Base-by-base conservation (phyloP, 2,797 vertebrate species). In the Scleropages formosus region DNA sequence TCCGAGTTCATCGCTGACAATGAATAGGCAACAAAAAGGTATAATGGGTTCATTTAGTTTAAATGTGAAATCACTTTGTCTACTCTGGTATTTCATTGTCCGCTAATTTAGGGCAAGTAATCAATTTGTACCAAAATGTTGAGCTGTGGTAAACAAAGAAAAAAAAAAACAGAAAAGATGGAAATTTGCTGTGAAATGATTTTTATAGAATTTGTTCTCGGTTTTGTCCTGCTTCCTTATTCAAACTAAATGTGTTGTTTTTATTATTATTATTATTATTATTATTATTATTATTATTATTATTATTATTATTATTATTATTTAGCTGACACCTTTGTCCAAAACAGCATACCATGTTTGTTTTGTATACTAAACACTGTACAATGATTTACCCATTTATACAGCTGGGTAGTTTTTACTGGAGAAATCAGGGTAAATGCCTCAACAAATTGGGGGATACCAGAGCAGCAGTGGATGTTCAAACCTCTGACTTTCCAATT, bases 71-170 rank as follows among this genome's bases (percentile, higher is more conserved):
- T 47, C 15, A 13, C 12, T 67, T 22, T 60, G 20, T 3, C n/a
- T 44, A 24, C 44, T 74, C 10, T n/a, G 39, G 16, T 12, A 56
- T 66, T 59, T 6, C 31, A 56, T 75, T 26, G 31, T 46, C 44
- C n/a, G 6, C 51, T 8, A 58, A 75, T 66, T 44, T 56, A 66
- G 66, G 24, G 18, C 15, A 20, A 26, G 64, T 68, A 68, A 22
- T 59, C 16, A 11, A 68, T 60, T 67, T 47, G 65, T 67, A 58
- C 12, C 51, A 44, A 49, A 65, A 53, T 46, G 27, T 27, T 16
- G 13, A 46, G 22, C n/a, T 75, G 31, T 13, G 59, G 24, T 26
- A 47, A 44, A 44, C 3, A 8, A 11, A 26, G 27, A 24, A 46
- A 12, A 7, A 60, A 56, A 49, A 49, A 7, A 10, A 53, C 53